Base-by-base conservation (phyloP, 2,113 vertebrate genomes). In the Pelodiscus sinensis region DNA sequence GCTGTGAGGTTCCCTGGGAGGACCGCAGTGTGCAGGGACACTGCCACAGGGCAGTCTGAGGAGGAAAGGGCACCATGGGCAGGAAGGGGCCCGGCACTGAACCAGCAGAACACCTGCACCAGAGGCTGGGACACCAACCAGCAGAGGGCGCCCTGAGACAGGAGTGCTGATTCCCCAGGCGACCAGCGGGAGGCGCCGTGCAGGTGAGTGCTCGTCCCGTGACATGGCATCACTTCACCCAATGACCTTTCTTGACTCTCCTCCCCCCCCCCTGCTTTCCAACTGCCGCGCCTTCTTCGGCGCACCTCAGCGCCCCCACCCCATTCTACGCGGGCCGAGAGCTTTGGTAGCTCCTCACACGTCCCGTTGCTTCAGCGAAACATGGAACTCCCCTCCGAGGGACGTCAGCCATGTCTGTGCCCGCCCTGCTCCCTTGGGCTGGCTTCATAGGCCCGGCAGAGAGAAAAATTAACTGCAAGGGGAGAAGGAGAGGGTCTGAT, bases 331-430 rank as follows among this genome's bases (percentile, higher is more conserved):
- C 16, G 75, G 35, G 52, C 9, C 14, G 62, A 27, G 31, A 54
- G 10, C 25, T 15, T 6, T 19, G 29, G 27, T 81, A 86, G 3
- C 80, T 25, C 35, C 56, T 50, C 80, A 19, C 15, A 44, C 44
- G 6, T 44, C 44, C 44, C 6, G 44, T 44, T 31, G 21, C 24
- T 22, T 31, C 79, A 77, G 88, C n/a, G 19, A 35, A 60, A 6
- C 8, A 0, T 4, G 44, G 55, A 4, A 16, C 25, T 65, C 25
- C 73, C 62, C 80, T 31, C 56, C 83, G 7, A 0, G 0, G 60
- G 51, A 24, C 5, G 4, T 14, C 60, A 71, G n/a, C 5, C 50
- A 44, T 4, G 2, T 6, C 8, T 1, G 35, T 80, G 31, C 50
- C 65, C 2, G 8, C 29, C 6, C 27, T 29, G 35, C 65, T 87